Evolutionary conservation across 2,797 vertebrate species (phyloP).

Genomic region (Phataginus tricuspis): DNA sequence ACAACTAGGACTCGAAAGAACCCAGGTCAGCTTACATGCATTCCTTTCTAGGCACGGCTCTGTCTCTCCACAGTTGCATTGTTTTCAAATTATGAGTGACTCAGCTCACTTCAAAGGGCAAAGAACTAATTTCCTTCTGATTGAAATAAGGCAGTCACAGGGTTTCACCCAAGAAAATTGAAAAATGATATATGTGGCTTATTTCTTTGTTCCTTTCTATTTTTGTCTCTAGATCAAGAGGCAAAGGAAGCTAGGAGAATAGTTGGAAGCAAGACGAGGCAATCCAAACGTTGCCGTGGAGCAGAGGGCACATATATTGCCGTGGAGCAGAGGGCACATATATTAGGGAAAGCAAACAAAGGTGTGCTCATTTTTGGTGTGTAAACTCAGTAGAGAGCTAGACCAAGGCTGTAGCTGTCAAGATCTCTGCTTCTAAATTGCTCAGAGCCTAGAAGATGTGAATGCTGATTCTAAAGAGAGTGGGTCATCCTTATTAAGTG

Average conservation of each 20-base stretch:
- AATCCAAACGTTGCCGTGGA: neutral
- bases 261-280: conserved; percentile 36
- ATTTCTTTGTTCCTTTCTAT: conserved; percentile 54
- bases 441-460: neutral
- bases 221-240: conserved; percentile 57
- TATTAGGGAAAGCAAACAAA: conserved; percentile 27
- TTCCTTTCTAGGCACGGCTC: conserved; percentile 52
- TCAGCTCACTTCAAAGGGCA: conserved; percentile 63
- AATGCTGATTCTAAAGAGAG: conserved; percentile 2
- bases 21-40: conserved; percentile 51
- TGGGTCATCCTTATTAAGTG: neutral
- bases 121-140: conserved; percentile 67
- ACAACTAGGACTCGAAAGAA: conserved; percentile 51
- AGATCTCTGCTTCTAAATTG: conserved; percentile 21
- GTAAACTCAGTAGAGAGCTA: neutral
- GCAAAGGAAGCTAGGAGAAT: conserved; percentile 31
- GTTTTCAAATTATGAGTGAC: conserved; percentile 67
- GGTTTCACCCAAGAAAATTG: conserved; percentile 61
- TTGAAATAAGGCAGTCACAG: conserved; percentile 64
- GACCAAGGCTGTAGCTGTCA: neutral
- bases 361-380: neutral
- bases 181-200: conserved; percentile 66
- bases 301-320: neutral
- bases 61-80: conserved; percentile 30
- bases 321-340: neutral